Evolutionary conservation across 2,113 vertebrate species (phyloP).

Genomic region (Epinephelus lanceolatus): DNA sequence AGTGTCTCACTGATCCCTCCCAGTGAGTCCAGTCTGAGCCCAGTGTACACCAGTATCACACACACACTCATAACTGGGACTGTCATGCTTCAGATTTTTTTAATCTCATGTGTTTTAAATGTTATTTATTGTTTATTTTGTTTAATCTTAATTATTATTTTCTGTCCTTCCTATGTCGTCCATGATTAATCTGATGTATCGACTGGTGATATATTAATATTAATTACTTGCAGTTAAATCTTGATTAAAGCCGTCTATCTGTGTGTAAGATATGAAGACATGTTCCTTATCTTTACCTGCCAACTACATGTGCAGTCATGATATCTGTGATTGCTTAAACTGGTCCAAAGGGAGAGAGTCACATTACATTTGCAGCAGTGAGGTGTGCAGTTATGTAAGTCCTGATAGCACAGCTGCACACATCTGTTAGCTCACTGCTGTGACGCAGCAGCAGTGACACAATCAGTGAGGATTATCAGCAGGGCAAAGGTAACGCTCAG

Average conservation of each 20-base stretch:
- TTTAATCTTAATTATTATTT: neutral
- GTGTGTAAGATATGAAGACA: neutral
- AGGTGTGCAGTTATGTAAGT: constrained; percentile 18
- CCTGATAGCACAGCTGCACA: neutral
- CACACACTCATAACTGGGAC: neutral
- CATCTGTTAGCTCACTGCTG: neutral
- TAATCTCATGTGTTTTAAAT: no score
- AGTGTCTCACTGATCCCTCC: neutral
- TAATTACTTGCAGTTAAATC: neutral
- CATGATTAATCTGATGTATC: no score
- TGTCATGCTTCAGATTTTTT: no score
- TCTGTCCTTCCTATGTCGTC: no score
- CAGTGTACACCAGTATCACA: neutral
- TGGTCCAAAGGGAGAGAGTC: constrained; percentile 7
- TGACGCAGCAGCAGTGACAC: neutral
- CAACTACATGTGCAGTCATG: neutral
- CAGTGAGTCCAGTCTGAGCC: neutral
- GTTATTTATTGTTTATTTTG: no score
- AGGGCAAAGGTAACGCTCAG: constrained; percentile 1
- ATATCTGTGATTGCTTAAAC: neutral
- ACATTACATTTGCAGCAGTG: neutral
- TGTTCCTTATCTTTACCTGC: neutral
- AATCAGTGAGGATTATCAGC: neutral
- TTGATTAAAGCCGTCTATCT: neutral
- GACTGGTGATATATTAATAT: no score